These are phyloP conservation scores for Dicerorhinus sumatrensis DNA, from an alignment of 2,113 vertebrate genomes.

Conservation along the genomic window DNA sequence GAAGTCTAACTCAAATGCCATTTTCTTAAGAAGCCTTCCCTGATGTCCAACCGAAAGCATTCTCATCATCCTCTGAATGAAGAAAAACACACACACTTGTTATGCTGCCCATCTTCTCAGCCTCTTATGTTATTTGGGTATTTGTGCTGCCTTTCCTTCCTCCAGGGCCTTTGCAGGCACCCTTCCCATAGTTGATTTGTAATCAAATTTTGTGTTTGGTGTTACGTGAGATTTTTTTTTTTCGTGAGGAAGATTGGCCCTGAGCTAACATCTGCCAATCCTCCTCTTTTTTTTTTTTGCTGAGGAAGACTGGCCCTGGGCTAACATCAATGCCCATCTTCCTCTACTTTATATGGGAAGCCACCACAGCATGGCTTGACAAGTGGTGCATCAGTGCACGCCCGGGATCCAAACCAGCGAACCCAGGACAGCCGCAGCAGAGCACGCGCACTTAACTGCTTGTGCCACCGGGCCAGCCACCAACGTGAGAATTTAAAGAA, in stretches of 20 bases:
- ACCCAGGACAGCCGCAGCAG: too few species aligned
- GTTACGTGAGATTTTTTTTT: background rate
- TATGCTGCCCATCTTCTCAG: fast-evolving
- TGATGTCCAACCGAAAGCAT: background rate
- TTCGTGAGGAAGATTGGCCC: too few species aligned
- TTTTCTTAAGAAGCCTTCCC: background rate
- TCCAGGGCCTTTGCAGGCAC: background rate
- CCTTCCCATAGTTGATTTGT: background rate
- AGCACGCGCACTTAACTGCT: too few species aligned
- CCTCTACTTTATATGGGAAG: too few species aligned
- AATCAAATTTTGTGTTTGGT: background rate
- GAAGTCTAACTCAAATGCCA: background rate
- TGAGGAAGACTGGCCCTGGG: too few species aligned
- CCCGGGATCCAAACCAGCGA: too few species aligned
- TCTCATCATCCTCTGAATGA: background rate
- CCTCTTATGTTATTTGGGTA: fast-evolving
- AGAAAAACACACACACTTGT: fast-evolving
- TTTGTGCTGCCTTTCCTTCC: background rate
- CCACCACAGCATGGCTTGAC: too few species aligned
- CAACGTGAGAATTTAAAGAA: background rate
- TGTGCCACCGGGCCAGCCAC: too few species aligned
- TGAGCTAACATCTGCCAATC: too few species aligned
- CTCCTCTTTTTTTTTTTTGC: too few species aligned
- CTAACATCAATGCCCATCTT: too few species aligned
- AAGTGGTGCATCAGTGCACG: too few species aligned